A percentile compares a stretch with the other conserved stretches of the same genome.
These are phyloP conservation scores for Sibirionetta formosa DNA, from an alignment of 2,797 vertebrate species.

Conservation along the genomic window DNA sequence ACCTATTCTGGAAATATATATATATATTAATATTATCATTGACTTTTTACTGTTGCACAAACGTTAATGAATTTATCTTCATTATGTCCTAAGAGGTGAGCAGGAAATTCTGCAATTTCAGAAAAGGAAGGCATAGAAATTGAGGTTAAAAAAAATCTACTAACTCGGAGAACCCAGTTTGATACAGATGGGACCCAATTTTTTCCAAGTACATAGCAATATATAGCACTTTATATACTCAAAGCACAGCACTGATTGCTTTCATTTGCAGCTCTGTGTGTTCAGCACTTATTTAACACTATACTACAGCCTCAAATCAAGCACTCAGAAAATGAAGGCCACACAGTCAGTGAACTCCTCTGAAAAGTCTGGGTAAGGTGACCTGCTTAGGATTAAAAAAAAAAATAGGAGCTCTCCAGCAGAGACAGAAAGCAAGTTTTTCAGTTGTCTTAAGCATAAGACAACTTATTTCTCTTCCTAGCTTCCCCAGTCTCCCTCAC, in stretches of 20 bases:
- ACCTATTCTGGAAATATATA: neutral
- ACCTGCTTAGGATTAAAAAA: constrained; percentile 12
- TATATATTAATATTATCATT: constrained; percentile 21
- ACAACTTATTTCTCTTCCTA: neutral
- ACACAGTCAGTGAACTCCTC: constrained; percentile 56
- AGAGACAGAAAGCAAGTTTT: constrained; percentile 33
- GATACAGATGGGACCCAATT: constrained; percentile 63
- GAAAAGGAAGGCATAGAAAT: constrained; percentile 6
- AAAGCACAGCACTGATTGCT: constrained; percentile 67
- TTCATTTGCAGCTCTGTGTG: constrained; percentile 73
- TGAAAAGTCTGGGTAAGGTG: constrained; percentile 46
- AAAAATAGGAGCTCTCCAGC: neutral
- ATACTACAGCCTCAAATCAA: constrained; percentile 49
- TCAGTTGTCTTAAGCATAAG: neutral
- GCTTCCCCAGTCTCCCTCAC: neutral
- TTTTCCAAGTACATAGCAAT: constrained; percentile 66
- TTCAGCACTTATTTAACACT: constrained; percentile 69
- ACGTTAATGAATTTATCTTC: constrained; percentile 54
- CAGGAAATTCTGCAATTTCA: constrained; percentile 34
- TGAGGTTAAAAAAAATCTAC: constrained; percentile 33
- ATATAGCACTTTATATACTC: constrained; percentile 68
- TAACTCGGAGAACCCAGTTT: constrained; percentile 43
- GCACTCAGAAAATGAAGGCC: constrained; percentile 70
- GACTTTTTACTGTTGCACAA: constrained; percentile 40
- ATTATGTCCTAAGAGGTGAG: constrained; percentile 9